Evolutionary conservation across 1,140 invertebrate species (phyloP).

Genomic region (Dendrolimus punctatus): DNA sequence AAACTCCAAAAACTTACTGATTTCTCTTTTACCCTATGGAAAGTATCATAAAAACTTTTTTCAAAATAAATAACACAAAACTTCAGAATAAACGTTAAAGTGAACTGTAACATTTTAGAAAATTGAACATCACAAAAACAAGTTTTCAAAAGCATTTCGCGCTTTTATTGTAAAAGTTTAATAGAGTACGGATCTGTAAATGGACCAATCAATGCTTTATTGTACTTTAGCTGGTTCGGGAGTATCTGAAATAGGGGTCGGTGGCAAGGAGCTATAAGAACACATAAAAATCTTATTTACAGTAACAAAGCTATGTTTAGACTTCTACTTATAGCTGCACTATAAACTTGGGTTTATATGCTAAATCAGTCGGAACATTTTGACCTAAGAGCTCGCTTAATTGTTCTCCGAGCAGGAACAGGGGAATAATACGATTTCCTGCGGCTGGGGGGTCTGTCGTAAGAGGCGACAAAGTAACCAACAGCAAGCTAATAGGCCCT

Average conservation of each 20-base stretch:
- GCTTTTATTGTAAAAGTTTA: slow-evolving; percentile 38
- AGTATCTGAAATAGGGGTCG: slow-evolving; percentile 10
- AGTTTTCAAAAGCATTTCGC: slow-evolving; percentile 20
- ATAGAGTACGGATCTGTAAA: slow-evolving; percentile 29
- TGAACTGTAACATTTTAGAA: slow-evolving; percentile 2
- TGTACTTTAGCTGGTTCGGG: slow-evolving; percentile 21
- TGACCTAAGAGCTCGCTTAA: too few species aligned
- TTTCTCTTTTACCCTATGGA: too few species aligned
- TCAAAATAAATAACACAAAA: not conserved
- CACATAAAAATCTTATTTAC: slow-evolving; percentile 13
- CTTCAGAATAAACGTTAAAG: not conserved
- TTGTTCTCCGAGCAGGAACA: too few species aligned
- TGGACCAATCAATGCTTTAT: slow-evolving; percentile 37
- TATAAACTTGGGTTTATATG: too few species aligned
- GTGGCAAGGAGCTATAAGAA: slow-evolving; percentile 9
- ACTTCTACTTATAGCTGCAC: too few species aligned
- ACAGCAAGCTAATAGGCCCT: too few species aligned
- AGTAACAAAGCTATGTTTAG: not conserved
- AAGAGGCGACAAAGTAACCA: too few species aligned
- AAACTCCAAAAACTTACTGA: too few species aligned
- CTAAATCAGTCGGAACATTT: too few species aligned
- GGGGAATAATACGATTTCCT: too few species aligned
- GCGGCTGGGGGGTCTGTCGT: too few species aligned
- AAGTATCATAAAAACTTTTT: too few species aligned
- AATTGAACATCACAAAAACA: slow-evolving; percentile 9